Evolutionary conservation across 2,888 invertebrate genomes (phyloP), one percentile per base, ranked within the genome.

Genomic region (Cantharis nigra): DNA sequence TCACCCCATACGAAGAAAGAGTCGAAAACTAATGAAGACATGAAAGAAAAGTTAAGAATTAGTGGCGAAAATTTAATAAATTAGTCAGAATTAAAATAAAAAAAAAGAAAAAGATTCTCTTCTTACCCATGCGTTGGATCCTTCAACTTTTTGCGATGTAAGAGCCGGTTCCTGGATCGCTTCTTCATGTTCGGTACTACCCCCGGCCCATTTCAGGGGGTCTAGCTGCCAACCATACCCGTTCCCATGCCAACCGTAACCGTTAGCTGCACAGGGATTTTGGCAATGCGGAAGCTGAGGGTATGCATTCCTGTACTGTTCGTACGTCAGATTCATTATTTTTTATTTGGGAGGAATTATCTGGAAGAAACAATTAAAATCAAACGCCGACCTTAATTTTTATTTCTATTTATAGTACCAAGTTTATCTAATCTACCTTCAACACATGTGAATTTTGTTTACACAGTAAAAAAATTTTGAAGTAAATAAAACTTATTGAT

Each of bases 241-340:
- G 79, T 88, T 87, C 16, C 89, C 89, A 76, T 87, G 87, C 89
- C 89, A 89, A 9, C 89, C 89, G 78, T 89, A 89, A 20, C 88
- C 88, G 76, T 89, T 88, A 30, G 84, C 80, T 3, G 88, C 87
- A 78, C 87, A 82, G 1, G 88, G 88, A 2, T 87, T 86, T 80
- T 87, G 87, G 20, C 85, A 84, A 74, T 87, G 87, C 23, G 87
- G 85, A 30, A 88, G 83, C 7, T 82, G 82, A 0, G 89, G 89
- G 77, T 88, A 89, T 0, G 89, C 89, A 72, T 86, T 86, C 72
- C 82, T 83, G 82, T 88, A 89, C 77, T 89, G 89, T 70, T 87
- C 84, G 78, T 86, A 86, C n/a, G 83, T 80, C 14, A 86, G 79
- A 67, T 77, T 78, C 82, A 82, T 81, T 69, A 67, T 77, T 14